Evolutionary conservation across 2,888 invertebrate genomes (phyloP).

Genomic region (Julus scanicus): DNA sequence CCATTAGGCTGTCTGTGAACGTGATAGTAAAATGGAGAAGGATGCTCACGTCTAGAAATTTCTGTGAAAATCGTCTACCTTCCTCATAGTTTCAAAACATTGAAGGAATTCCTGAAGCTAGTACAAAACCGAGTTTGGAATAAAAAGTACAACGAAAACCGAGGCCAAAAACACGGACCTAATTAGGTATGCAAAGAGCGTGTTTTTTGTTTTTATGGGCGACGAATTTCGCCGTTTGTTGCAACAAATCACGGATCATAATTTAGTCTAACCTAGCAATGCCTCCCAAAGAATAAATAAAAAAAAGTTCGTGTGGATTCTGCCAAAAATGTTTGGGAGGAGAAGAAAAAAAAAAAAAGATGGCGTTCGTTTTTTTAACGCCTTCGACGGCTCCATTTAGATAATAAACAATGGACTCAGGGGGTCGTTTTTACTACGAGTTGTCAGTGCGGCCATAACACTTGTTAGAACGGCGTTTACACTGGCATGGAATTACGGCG

Average conservation of each 20-base stretch:
- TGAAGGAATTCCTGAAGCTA: background rate
- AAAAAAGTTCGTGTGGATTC: constrained; percentile 1
- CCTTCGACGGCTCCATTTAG: constrained; percentile 42
- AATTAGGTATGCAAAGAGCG: constrained; percentile 21
- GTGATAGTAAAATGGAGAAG: too few relatives aligned
- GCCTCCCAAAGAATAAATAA: background rate
- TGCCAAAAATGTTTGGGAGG: background rate
- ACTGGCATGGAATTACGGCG: constrained; percentile 7
- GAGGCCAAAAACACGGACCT: background rate
- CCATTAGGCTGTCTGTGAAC: too few relatives aligned
- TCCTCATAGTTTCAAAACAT: background rate
- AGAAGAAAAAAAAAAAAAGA: background rate
- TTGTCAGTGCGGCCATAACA: constrained; percentile 25
- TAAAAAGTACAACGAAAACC: background rate
- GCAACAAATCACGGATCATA: constrained; percentile 30
- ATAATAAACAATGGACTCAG: constrained; percentile 32
- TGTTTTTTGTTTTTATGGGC: constrained; percentile 21
- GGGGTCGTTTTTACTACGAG: constrained; percentile 30
- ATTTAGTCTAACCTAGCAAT: background rate
- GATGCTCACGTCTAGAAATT: too few relatives aligned
- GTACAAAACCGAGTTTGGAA: background rate
- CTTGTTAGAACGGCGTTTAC: constrained; percentile 38
- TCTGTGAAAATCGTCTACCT: too few relatives aligned
- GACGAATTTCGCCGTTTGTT: constrained; percentile 23
- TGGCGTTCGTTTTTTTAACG: constrained; percentile 18